phyloP scores from a whole-genome alignment of 2,797 vertebrate genomes.

The Triplophysa bombifrons region DNA sequence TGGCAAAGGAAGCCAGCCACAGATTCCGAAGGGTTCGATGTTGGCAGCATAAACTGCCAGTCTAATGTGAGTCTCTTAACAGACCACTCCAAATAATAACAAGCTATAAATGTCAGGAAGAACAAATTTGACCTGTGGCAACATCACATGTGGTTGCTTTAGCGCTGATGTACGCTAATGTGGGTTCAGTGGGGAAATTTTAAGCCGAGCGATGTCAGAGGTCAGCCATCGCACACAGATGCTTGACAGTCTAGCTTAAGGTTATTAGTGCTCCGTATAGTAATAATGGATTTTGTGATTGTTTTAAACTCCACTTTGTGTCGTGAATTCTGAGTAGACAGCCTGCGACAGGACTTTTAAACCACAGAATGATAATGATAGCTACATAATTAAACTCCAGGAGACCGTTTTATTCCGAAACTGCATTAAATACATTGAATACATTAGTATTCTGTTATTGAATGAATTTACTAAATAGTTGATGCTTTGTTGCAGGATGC shows the following conservation, averaged over 20 bases:
- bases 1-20: constrained; percentile 44
- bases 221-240: constrained; percentile 19
- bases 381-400: neutral
- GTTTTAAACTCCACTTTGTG: constrained; percentile 19
- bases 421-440: neutral
- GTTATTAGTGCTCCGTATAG: constrained; percentile 64
- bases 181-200: neutral
- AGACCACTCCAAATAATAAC: constrained; percentile 29
- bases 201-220: constrained; percentile 63
- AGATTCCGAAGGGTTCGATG: constrained; percentile 49
- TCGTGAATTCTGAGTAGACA: constrained; percentile 4
- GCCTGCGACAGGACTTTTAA: neutral
- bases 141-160: constrained; percentile 45
- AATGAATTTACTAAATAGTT: neutral
- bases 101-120: constrained; percentile 45
- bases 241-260: constrained; percentile 61
- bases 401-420: neutral
- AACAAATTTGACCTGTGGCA: constrained; percentile 57
- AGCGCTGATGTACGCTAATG: neutral
- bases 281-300: constrained; percentile 62
- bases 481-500: neutral
- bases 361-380: neutral
- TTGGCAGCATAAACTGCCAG: constrained; percentile 23
- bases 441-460: neutral
- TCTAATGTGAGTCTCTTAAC: constrained; percentile 46